phyloP scores from a whole-genome alignment of 2,888 invertebrate species.

The Microplitis deprimator region DNA sequence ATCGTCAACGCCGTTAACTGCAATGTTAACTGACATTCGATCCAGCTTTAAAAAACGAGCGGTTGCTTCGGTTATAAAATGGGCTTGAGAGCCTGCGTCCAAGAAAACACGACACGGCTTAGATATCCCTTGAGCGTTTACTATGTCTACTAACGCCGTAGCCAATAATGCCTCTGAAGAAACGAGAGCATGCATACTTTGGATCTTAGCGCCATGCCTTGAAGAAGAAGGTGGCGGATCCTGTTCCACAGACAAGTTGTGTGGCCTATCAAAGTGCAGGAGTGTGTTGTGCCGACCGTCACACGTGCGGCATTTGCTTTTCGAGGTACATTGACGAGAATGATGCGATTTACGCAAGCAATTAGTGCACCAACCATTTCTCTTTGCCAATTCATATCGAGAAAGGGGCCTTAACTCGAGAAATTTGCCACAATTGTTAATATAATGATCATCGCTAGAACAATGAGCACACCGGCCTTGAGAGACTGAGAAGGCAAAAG shows the following conservation, averaged over 20 bases:
- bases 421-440: no score
- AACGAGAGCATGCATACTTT: background rate
- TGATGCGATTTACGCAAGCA: no score
- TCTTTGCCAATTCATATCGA: no score
- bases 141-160: slow-evolving; percentile 45
- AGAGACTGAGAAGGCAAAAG: no score
- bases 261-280: background rate
- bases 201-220: background rate
- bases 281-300: no score
- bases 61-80: slow-evolving; percentile 43
- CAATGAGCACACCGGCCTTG: no score
- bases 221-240: background rate
- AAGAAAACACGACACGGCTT: slow-evolving; percentile 47
- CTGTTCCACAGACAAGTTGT: background rate
- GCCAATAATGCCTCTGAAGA: slow-evolving; percentile 41
- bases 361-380: no score
- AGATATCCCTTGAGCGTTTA: slow-evolving; percentile 37
- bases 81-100: slow-evolving; percentile 49
- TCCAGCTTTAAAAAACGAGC: slow-evolving; percentile 28
- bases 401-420: no score
- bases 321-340: no score
- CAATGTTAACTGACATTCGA: slow-evolving; percentile 26
- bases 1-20: slow-evolving; percentile 39
- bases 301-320: no score
- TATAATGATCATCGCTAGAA: no score